Base-by-base conservation (phyloP, 2,797 vertebrate genomes). In the Chaetodon trifasciatus region DNA sequence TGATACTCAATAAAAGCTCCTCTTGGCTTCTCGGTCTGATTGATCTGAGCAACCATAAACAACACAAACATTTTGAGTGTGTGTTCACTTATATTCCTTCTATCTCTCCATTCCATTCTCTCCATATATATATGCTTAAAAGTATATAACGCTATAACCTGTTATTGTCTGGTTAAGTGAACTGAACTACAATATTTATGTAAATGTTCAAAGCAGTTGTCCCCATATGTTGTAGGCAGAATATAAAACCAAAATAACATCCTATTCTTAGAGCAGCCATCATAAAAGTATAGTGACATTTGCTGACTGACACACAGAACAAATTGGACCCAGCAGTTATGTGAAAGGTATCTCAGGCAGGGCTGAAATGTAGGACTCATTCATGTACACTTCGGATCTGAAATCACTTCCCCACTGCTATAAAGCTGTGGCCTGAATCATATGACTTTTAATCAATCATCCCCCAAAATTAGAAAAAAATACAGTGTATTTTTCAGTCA, bases 391-490 rank as follows among this genome's bases (percentile, higher is more conserved):
- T 58, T 39, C 52, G 57, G 55, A 39, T 35, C 47, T 64, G 35
- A 68, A 83, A 79, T 81, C 44, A 39, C 64, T 83, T 79, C 76
- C 63, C 71, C 44, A 8, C 69, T 64, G 61, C 76, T 72, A 61
- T 70, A 71, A 74, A 84, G 61, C 76, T 46, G 49, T 1, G 52
- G 67, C 56, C 53, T 69, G 42, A 85, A 67, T 80, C 68, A 58
- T 24, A 57, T 11, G 7, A 46, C 65, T 74, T 86, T 16, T 57
- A 57, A 87, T 91, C 87, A 87, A 76, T 91, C 86, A 83, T 76
- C 39, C 53, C 15, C 28, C 52, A 62, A 82, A 82, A 86, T 83
- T 2, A 64, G 53, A 78, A 72, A 78, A 67, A 78, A 86, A 78
- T 68, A 42, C 13, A 50, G 58, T 70, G 49, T 74, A 58, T 69